Conservation (phyloP, 1,140 invertebrate genomes). For the Drosophila ironensis region DNA sequence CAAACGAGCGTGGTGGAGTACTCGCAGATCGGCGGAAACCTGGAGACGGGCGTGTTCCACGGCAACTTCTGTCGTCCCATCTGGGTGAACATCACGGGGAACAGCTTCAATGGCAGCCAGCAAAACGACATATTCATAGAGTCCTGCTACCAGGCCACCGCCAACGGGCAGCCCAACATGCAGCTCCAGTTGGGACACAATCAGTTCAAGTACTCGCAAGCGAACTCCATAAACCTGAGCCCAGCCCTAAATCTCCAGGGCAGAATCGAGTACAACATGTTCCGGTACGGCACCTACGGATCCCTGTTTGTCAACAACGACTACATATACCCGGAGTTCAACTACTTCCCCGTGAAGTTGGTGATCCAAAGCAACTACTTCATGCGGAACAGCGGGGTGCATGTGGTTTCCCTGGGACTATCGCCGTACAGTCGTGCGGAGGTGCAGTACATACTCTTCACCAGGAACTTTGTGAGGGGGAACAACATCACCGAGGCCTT, state of each 20-base stretch:
- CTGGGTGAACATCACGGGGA: slow-evolving; percentile 93
- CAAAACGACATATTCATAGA: slow-evolving; percentile 90
- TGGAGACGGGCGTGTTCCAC: slow-evolving; percentile 91
- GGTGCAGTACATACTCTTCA: slow-evolving; percentile 91
- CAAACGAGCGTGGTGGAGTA: slow-evolving; percentile 94
- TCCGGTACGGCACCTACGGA: slow-evolving; percentile 90
- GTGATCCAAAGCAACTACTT: slow-evolving; percentile 95
- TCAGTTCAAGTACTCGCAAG: slow-evolving; percentile 89
- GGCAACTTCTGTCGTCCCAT: slow-evolving; percentile 90
- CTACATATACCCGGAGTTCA: slow-evolving; percentile 87
- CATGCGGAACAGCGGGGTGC: slow-evolving; percentile 91
- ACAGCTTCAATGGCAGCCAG: slow-evolving; percentile 89
- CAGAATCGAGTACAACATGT: slow-evolving; percentile 93
- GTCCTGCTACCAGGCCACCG: slow-evolving; percentile 88
- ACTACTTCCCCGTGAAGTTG: slow-evolving; percentile 87
- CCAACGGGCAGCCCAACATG: slow-evolving; percentile 82
- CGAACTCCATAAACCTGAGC: slow-evolving; percentile 89
- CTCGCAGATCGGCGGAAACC: slow-evolving; percentile 91
- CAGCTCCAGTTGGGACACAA: slow-evolving; percentile 93
- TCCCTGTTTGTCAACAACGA: slow-evolving; percentile 93
- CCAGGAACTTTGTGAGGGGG: slow-evolving; percentile 92
- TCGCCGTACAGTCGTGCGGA: slow-evolving; percentile 90
- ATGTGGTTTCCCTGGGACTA: slow-evolving; percentile 93
- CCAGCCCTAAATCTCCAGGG: slow-evolving; percentile 93
- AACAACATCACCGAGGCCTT: slow-evolving; percentile 96